A percentile compares a stretch with the other conserved stretches of the same genome.
phyloP scores from a whole-genome alignment of 2,797 vertebrate genomes.

The Onychomys torridus region DNA sequence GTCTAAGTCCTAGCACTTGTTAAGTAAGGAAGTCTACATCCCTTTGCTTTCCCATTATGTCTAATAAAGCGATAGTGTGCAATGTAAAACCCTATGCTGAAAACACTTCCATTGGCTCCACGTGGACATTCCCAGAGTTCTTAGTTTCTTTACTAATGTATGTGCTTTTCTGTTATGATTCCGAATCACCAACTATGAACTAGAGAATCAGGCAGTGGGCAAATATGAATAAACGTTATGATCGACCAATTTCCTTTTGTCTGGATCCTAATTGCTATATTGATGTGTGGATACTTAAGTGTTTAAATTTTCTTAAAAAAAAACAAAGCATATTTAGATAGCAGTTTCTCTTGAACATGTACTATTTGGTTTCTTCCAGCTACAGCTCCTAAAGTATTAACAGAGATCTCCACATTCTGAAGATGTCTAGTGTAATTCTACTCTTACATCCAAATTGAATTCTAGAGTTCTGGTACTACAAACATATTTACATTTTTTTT shows the following conservation, averaged over 20 bases:
- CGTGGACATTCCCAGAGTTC: conserved; percentile 23
- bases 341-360: conserved; percentile 41
- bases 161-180: neutral
- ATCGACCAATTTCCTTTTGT: conserved; percentile 27
- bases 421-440: neutral
- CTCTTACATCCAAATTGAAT: conserved; percentile 39
- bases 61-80: neutral
- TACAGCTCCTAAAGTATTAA: conserved; percentile 1
- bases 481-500: neutral
- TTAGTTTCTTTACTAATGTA: conserved; percentile 41
- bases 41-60: neutral
- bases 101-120: conserved; percentile 2
- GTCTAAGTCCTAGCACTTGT: conserved; percentile 6
- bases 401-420: conserved; percentile 39
- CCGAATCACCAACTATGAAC: conserved; percentile 21
- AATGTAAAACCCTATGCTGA: neutral
- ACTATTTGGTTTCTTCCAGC: conserved; percentile 32
- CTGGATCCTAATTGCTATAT: neutral
- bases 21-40: conserved; percentile 10
- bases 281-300: neutral
- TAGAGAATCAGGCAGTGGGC: neutral
- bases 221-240: conserved; percentile 18
- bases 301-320: conserved; percentile 31
- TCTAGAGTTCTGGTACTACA: neutral
- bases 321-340: conserved; percentile 31